A percentile compares a stretch with the other conserved stretches of the same genome.
Evolutionary conservation across 2,888 invertebrate species (phyloP).

Genomic region (Drosophila mulleri): DNA sequence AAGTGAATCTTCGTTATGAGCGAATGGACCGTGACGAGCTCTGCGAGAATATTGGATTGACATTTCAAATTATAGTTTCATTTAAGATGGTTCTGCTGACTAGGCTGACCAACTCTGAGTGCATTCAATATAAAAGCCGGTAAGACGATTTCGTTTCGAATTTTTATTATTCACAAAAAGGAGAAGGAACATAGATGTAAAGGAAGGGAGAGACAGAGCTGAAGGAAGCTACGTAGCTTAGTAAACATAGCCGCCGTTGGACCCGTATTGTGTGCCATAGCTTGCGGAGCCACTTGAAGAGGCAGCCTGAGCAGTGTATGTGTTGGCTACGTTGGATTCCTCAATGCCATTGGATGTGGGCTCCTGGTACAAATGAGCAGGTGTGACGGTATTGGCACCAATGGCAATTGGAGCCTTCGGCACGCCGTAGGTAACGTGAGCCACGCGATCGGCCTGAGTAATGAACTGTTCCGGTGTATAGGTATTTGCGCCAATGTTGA

Average conservation of each 20-base stretch:
- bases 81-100: not conserved
- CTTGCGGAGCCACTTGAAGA: conserved; percentile 23
- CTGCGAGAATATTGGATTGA: conserved; percentile 15
- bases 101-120: not conserved
- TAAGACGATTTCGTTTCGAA: not conserved
- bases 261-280: conserved; percentile 79
- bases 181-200: not conserved
- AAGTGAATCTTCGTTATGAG: conserved; percentile 7
- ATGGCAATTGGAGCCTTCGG: conserved; percentile 35
- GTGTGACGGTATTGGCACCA: conserved; percentile 40
- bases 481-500: conserved; percentile 48
- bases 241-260: conserved; percentile 83
- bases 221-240: conserved; percentile 35
- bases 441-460: conserved; percentile 41
- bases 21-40: conserved; percentile 11
- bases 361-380: conserved; percentile 58
- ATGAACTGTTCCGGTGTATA: conserved; percentile 57
- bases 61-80: conserved; percentile 15
- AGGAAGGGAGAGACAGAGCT: not conserved
- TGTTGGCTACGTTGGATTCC: conserved; percentile 58
- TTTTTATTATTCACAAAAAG: conserved; percentile 2
- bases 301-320: conserved; percentile 22
- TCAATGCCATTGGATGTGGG: conserved; percentile 67
- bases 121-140: not conserved
- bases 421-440: conserved; percentile 36